These are phyloP conservation scores for Hyalella azteca DNA, from an alignment of 2,888 invertebrate species.

Conservation along the genomic window DNA sequence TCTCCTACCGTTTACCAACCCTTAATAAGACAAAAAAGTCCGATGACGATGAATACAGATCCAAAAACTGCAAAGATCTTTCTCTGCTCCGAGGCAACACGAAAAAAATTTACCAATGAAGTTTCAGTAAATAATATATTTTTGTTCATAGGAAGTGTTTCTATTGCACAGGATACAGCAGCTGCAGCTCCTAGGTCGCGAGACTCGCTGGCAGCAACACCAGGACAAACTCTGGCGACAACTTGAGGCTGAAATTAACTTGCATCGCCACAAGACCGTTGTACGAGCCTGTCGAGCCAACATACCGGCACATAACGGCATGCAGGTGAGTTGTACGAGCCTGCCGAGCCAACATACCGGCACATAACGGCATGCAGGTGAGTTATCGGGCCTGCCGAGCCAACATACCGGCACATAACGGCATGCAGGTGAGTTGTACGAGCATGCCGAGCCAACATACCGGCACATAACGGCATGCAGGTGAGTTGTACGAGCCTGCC, in stretches of 20 bases:
- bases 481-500: constrained; percentile 68
- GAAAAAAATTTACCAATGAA: no score
- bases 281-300: constrained; percentile 67
- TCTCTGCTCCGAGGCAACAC: no score
- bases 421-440: constrained; percentile 65
- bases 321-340: neutral
- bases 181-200: constrained; percentile 78
- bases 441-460: constrained; percentile 65
- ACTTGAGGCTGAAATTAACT: constrained; percentile 83
- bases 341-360: constrained; percentile 64
- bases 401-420: constrained; percentile 51
- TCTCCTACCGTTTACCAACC: no score
- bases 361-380: constrained; percentile 21
- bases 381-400: constrained; percentile 67
- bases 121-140: no score
- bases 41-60: no score
- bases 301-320: constrained; percentile 44
- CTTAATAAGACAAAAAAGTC: no score
- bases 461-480: constrained; percentile 26
- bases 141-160: no score
- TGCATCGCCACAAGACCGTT: constrained; percentile 84
- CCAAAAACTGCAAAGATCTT: no score
- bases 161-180: constrained; percentile 78
- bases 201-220: constrained; percentile 76
- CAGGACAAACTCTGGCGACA: constrained; percentile 81